Percentiles rank a stretch among this genome's conserved stretches.
Conservation (phyloP, 2,797 vertebrate genomes). For the Bufotes viridis region DNA sequence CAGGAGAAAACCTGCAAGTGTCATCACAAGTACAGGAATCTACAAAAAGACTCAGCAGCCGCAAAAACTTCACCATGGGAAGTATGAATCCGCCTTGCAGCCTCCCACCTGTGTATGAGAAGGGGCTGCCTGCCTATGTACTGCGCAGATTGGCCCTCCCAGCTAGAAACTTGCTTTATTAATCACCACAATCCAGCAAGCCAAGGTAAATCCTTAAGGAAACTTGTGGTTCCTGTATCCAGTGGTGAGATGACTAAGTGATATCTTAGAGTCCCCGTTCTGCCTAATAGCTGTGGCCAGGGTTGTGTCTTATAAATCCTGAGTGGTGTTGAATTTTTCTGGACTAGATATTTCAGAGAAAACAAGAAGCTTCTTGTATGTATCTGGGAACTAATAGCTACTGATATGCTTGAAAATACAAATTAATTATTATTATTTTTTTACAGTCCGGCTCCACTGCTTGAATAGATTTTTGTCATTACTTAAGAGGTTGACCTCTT, state of each 20-base stretch:
- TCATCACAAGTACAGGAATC: constrained; percentile 84
- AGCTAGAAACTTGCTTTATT: constrained; percentile 61
- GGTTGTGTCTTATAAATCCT: constrained; percentile 34
- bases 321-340: constrained; percentile 36
- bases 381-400: constrained; percentile 14
- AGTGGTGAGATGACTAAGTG: constrained; percentile 34
- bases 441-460: background rate
- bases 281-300: constrained; percentile 64
- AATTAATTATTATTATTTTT: constrained; percentile 2
- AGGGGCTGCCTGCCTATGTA: constrained; percentile 20
- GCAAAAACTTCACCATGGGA: constrained; percentile 85
- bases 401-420: constrained; percentile 13
- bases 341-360: constrained; percentile 40
- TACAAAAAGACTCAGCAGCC: constrained; percentile 92
- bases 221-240: constrained; percentile 14
- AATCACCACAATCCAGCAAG: constrained; percentile 60
- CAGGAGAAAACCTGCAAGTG: constrained; percentile 88
- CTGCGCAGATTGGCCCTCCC: constrained; percentile 53
- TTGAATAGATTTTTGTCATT: background rate
- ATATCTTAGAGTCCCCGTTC: constrained; percentile 25
- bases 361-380: background rate
- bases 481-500: constrained; percentile 1
- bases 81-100: constrained; percentile 84
- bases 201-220: constrained; percentile 59
- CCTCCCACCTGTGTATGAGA: constrained; percentile 91